Evolutionary conservation across 2,888 invertebrate genomes (phyloP).

Genomic region (Hedya salicella): DNA sequence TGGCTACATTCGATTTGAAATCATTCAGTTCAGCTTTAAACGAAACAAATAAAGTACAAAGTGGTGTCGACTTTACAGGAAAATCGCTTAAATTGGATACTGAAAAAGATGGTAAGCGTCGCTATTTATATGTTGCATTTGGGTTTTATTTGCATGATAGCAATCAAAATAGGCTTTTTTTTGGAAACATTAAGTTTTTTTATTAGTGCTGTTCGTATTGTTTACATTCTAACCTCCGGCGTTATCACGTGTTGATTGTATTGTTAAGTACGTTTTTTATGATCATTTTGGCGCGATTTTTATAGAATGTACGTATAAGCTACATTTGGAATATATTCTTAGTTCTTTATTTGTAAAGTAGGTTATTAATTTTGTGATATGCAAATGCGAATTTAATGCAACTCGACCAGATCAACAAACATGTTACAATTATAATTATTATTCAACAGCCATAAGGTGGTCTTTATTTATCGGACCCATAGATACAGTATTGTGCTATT

Average conservation of each 20-base stretch:
- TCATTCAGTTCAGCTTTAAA: constrained; percentile 80
- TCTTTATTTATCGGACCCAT: too few species aligned
- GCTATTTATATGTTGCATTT: constrained; percentile 38
- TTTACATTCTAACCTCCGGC: constrained; percentile 9
- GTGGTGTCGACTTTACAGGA: constrained; percentile 93
- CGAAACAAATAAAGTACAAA: constrained; percentile 70
- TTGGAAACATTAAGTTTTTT: neutral
- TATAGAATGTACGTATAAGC: neutral
- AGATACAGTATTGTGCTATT: too few species aligned
- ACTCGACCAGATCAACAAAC: too few species aligned
- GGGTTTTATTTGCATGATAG: neutral
- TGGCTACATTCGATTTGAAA: constrained; percentile 83
- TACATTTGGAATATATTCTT: too few species aligned
- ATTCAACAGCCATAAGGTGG: too few species aligned
- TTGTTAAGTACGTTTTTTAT: neutral
- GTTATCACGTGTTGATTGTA: constrained; percentile 16
- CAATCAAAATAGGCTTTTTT: neutral
- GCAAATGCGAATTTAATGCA: too few species aligned
- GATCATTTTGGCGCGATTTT: constrained; percentile 3
- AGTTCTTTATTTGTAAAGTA: too few species aligned
- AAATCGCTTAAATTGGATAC: constrained; percentile 91
- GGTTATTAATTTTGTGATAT: too few species aligned
- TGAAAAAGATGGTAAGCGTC: constrained; percentile 89
- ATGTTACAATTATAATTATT: too few species aligned
- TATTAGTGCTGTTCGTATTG: constrained; percentile 10